Percentiles rank a stretch among this genome's conserved stretches.
Conservation (phyloP, 2,797 vertebrate genomes). For the Okamejei kenojei region DNA sequence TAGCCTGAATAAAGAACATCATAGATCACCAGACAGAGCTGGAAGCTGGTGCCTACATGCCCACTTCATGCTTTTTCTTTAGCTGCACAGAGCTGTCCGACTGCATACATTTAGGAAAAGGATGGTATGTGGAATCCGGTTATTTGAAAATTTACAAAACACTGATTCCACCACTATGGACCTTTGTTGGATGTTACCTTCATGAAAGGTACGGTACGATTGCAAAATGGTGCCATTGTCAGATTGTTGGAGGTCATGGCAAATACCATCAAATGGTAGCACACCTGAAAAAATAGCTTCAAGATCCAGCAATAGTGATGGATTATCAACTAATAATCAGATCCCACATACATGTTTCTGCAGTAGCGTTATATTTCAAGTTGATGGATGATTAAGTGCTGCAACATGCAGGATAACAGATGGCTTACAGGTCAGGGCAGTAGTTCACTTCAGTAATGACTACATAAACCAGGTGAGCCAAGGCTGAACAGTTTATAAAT, state of each 20-base stretch:
- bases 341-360: not conserved
- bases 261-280: not conserved
- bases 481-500: constrained; percentile 18
- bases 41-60: not conserved
- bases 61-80: not conserved
- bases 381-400: not conserved
- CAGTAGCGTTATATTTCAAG: not conserved
- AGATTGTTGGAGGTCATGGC: not conserved
- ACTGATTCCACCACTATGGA: not conserved
- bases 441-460: constrained; percentile 15
- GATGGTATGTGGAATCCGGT: not conserved
- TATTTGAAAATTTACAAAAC: not conserved
- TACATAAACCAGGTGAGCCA: not conserved
- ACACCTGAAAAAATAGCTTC: not conserved
- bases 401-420: not conserved
- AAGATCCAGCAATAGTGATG: not conserved
- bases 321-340: not conserved
- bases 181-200: not conserved
- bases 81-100: not conserved
- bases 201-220: not conserved
- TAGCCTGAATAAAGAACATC: not conserved
- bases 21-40: not conserved
- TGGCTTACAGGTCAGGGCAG: not conserved
- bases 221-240: not conserved
- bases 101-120: not conserved